Evolutionary conservation across 2,113 vertebrate genomes (phyloP).

Genomic region (Bubo bubo): DNA sequence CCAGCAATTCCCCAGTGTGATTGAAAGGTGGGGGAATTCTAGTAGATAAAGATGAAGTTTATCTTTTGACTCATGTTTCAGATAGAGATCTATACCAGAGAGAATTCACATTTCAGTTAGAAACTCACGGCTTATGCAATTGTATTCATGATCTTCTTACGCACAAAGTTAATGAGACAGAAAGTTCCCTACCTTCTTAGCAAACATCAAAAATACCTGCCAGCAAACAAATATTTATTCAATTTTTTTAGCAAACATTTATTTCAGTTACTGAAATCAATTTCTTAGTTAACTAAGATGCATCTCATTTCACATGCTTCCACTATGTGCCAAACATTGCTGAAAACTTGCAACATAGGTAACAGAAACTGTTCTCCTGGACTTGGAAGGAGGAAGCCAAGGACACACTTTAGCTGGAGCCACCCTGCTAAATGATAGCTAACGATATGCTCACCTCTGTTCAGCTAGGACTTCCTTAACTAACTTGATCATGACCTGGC

Average conservation of each 20-base stretch:
- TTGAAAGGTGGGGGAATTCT: neutral
- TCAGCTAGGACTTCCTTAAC: neutral
- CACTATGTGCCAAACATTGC: neutral
- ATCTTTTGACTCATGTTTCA: neutral
- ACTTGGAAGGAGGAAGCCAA: neutral
- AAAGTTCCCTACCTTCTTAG: conserved; percentile 23
- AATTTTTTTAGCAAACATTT: neutral
- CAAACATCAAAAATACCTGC: conserved; percentile 13
- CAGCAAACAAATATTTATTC: conserved; percentile 17
- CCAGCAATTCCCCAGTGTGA: neutral
- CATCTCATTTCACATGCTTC: neutral
- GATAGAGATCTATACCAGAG: neutral
- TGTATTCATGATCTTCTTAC: neutral
- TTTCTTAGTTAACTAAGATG: neutral
- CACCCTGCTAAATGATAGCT: neutral
- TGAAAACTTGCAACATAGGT: neutral
- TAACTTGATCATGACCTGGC: neutral
- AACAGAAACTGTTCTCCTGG: neutral
- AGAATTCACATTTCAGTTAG: neutral
- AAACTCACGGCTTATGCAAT: neutral
- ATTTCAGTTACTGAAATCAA: neutral
- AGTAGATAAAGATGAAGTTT: neutral
- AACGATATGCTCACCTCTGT: accelerated
- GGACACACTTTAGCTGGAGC: neutral
- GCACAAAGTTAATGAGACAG: conserved; percentile 14